Evolutionary conservation across 2,888 invertebrate genomes (phyloP).

Genomic region (Andrena haemorrhoa): DNA sequence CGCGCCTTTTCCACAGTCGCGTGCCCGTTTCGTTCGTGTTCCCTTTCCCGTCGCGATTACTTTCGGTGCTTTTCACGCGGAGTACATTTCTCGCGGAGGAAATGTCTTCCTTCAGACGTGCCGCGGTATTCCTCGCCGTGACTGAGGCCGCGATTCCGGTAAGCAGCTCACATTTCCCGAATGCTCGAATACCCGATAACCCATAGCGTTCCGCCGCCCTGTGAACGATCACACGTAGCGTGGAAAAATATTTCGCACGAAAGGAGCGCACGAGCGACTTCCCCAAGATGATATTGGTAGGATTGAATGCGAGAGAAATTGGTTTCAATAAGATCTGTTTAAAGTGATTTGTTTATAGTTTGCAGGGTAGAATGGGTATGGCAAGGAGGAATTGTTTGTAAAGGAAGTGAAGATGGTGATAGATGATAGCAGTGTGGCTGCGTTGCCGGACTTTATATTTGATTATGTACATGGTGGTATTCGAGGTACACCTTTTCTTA

Average conservation of each 20-base stretch:
- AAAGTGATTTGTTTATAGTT: too few species aligned
- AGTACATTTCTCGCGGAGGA: background rate
- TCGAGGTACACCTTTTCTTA: too few species aligned
- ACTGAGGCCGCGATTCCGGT: background rate
- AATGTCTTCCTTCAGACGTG: background rate
- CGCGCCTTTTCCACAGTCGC: background rate
- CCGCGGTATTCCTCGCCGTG: background rate
- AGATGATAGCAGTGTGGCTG: too few species aligned
- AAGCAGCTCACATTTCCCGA: slow-evolving; percentile 10
- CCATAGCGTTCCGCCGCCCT: background rate
- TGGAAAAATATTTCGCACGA: background rate
- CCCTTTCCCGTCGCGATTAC: background rate
- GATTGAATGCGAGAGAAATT: too few species aligned
- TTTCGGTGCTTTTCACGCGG: background rate
- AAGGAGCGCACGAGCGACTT: background rate
- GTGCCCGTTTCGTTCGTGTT: background rate
- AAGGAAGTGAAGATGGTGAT: too few species aligned
- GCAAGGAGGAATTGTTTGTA: too few species aligned
- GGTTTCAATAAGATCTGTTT: too few species aligned
- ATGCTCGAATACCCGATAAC: slow-evolving; percentile 1
- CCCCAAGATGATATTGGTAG: too few species aligned
- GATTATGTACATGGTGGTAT: too few species aligned
- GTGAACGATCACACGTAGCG: background rate
- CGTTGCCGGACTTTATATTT: too few species aligned
- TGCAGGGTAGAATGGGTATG: too few species aligned